Percentiles rank a stretch among this genome's conserved stretches.
These are phyloP conservation scores for Sebastes itinus DNA, from an alignment of 2,797 vertebrate species.

Conservation along the genomic window DNA sequence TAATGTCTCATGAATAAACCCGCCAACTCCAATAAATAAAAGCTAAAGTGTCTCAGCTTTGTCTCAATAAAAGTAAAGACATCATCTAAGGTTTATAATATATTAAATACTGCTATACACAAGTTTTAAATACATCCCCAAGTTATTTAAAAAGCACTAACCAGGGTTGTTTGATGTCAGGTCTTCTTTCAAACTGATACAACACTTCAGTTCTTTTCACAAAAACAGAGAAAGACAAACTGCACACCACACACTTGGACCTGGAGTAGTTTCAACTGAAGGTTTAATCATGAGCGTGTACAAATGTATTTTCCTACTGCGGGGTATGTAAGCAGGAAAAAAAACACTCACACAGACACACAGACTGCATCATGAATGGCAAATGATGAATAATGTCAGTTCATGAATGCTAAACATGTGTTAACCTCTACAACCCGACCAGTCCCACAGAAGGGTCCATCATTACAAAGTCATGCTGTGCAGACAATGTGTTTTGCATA, in stretches of 20 bases:
- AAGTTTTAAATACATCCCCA: not conserved
- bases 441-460: not conserved
- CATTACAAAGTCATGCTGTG: constrained; percentile 1
- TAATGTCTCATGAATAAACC: not conserved
- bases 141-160: not conserved
- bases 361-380: not conserved
- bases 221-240: not conserved
- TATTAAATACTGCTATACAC: not conserved
- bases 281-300: not conserved
- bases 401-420: constrained; percentile 24
- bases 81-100: not conserved
- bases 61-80: not conserved
- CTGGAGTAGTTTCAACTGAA: not conserved
- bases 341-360: not conserved
- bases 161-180: not conserved
- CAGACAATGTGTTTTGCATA: not conserved
- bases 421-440: not conserved
- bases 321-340: not conserved
- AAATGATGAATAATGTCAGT: constrained; percentile 26
- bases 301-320: not conserved
- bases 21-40: not conserved
- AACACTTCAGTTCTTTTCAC: not conserved
- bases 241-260: not conserved
- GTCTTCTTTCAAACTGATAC: not conserved
- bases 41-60: not conserved